A percentile compares a stretch with the other conserved stretches of the same genome.
phyloP scores from a whole-genome alignment of 2,113 vertebrate species.

The Oncorhynchus kisutch region DNA sequence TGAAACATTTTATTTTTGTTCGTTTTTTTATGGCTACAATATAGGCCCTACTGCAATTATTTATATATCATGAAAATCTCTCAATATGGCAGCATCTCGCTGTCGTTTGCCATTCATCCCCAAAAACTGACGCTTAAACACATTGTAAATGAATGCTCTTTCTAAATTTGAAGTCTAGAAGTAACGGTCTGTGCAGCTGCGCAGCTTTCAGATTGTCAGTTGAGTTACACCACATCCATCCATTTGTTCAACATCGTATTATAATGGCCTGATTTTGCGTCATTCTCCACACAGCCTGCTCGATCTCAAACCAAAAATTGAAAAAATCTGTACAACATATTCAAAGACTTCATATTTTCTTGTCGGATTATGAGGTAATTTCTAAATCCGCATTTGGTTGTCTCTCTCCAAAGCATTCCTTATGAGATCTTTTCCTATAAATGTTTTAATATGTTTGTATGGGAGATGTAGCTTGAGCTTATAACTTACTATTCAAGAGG shows the following conservation, averaged over 20 bases:
- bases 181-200: neutral
- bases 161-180: neutral
- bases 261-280: constrained; percentile 39
- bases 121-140: neutral
- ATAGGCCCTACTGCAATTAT: too few relatives aligned
- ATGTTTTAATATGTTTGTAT: neutral
- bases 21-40: too few relatives aligned
- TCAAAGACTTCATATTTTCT: constrained; percentile 28
- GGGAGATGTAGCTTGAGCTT: neutral
- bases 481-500: neutral
- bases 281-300: constrained; percentile 26
- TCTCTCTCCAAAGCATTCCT: constrained; percentile 15
- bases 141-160: neutral
- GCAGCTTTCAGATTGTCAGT: neutral
- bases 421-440: neutral
- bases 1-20: too few relatives aligned
- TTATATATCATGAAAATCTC: too few relatives aligned
- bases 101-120: too few relatives aligned
- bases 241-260: constrained; percentile 28
- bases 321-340: constrained; percentile 50
- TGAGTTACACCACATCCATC: constrained; percentile 2
- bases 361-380: constrained; percentile 24
- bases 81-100: too few relatives aligned
- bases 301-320: constrained; percentile 7
- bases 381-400: constrained; percentile 11